Base-by-base conservation (phyloP, 2,113 vertebrate species). In the Ailurus styani region DNA sequence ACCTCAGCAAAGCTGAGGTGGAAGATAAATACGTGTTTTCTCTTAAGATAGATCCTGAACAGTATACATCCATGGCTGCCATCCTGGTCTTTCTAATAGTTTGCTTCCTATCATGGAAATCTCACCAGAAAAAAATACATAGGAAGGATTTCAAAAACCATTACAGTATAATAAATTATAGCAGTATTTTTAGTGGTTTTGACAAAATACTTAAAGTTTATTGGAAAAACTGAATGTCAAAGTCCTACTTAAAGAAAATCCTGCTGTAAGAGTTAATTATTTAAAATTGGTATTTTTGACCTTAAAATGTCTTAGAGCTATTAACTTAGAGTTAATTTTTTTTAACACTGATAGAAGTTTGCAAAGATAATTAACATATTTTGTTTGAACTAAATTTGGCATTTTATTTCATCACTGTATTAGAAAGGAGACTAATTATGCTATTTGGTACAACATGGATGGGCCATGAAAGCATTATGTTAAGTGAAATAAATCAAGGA, bases 391-490 rank as follows among this genome's bases (percentile, higher is more conserved):
- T 84, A 73, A 66, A 68, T 31, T 93, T 77, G 85, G 18, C 12
- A 54, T 52, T 84, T 97, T 92, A 75, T 93, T 97, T 91, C 20
- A 90, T 68, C 6, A 31, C 52, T 93, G 10, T 82, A 45, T 75
- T 50, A 78, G 5, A 84, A 72, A 91, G 47, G 29, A 90, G n/a
- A 45, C 70, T 54, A 73, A 62, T 60, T 29, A 47, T 88, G 27
- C 34, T 77, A 37, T 42, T 62, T 82, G n/a, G 12, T n/a, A 52
- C 77, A 82, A 73, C 52, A 82, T 72, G 12, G 34, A 73, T 62
- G 45, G 25, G 52, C 34, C 14, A 20, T 42, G 47, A 55, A 40
- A 64, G 64, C 34, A 82, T 62, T 60, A 82, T 62, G n/a, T 54
- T 89, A 89, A 60, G 21, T 27, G 54, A 82, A 62, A 82, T 34